Conservation (phyloP, 2,888 invertebrate genomes). For the Cheilosia variabilis region DNA sequence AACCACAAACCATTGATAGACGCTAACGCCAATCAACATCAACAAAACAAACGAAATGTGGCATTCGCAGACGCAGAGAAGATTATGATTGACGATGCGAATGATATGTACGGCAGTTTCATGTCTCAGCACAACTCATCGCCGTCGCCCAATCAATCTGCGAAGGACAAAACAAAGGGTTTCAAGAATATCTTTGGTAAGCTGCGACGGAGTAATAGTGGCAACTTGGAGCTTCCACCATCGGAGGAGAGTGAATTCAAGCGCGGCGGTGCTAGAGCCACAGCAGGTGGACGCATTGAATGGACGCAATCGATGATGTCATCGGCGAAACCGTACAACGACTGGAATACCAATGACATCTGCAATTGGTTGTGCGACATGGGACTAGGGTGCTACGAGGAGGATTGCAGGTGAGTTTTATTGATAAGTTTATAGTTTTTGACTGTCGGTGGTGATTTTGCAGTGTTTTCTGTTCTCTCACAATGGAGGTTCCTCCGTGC, state of each 20-base stretch:
- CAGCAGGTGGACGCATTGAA: conserved; percentile 89
- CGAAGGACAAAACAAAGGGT: conserved; percentile 85
- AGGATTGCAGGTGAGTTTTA: conserved; percentile 84
- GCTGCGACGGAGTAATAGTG: conserved; percentile 88
- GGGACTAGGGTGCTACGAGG: conserved; percentile 89
- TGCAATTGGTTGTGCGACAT: conserved; percentile 91
- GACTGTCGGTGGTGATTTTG: not conserved
- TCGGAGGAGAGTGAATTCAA: conserved; percentile 86
- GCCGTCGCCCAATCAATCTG: conserved; percentile 82
- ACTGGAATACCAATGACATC: conserved; percentile 92
- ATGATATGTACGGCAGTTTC: conserved; percentile 81
- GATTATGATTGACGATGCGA: conserved; percentile 83
- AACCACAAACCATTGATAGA: conserved; percentile 76
- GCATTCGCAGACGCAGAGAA: conserved; percentile 87
- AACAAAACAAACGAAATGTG: conserved; percentile 65
- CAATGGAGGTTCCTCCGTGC: not conserved
- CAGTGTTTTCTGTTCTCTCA: not conserved
- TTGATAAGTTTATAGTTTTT: too few relatives aligned
- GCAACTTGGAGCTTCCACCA: conserved; percentile 87
- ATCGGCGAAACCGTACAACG: conserved; percentile 88
- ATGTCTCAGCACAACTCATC: conserved; percentile 84
- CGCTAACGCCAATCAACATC: conserved; percentile 79
- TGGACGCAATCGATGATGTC: conserved; percentile 82
- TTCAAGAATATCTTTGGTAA: conserved; percentile 88
- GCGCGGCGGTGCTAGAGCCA: conserved; percentile 89